phyloP scores from a whole-genome alignment of 2,113 vertebrate species.

The Triplophysa rosa region DNA sequence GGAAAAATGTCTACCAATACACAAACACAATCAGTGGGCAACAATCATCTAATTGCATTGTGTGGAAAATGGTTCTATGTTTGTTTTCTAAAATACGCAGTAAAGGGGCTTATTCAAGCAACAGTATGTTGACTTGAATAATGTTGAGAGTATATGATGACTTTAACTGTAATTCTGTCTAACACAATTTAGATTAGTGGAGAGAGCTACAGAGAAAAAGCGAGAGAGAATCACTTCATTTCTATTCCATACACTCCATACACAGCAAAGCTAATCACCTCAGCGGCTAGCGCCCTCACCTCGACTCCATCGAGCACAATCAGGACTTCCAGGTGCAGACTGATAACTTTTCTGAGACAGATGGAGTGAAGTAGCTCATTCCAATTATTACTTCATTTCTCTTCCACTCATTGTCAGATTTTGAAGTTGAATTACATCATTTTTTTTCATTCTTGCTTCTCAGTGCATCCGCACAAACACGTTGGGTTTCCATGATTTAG shows the following conservation, averaged over 20 bases:
- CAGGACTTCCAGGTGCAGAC: slow-evolving; percentile 28
- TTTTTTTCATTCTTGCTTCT: no score
- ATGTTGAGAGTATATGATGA: no score
- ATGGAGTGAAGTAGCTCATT: slow-evolving; percentile 46
- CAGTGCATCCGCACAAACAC: no score
- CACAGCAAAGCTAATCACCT: slow-evolving; percentile 33
- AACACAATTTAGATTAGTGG: not conserved
- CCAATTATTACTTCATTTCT: slow-evolving; percentile 56
- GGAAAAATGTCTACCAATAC: not conserved
- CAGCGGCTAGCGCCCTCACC: slow-evolving; percentile 19
- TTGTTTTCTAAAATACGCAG: not conserved
- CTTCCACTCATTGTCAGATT: slow-evolving; percentile 20
- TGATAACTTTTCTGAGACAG: slow-evolving; percentile 43
- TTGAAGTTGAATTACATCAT: no score
- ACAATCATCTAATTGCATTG: not conserved
- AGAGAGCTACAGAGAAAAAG: not conserved
- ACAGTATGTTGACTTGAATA: no score
- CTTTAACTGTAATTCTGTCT: not conserved
- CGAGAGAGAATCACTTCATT: slow-evolving; percentile 14
- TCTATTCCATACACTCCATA: slow-evolving; percentile 8
- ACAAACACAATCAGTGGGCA: not conserved
- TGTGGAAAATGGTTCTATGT: not conserved
- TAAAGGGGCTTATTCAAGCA: not conserved
- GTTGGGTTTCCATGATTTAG: no score
- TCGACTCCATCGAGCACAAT: slow-evolving; percentile 35